phyloP scores from a whole-genome alignment of 2,888 invertebrate species.

The Chloroclysta siterata region DNA sequence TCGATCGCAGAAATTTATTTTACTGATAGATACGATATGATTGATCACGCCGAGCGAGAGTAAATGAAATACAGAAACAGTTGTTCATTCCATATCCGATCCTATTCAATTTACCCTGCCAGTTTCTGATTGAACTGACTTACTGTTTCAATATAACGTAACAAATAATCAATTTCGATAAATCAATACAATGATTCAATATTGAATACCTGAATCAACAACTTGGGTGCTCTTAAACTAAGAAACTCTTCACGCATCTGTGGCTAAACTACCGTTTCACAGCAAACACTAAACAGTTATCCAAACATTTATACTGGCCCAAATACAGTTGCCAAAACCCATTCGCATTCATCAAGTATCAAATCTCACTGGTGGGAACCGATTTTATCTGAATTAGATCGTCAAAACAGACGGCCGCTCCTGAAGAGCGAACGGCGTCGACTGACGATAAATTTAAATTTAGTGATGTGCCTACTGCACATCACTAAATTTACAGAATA shows the following conservation, averaged over 20 bases:
- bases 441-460: conserved; percentile 66
- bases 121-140: conserved; percentile 16
- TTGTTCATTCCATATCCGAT: conserved; percentile 20
- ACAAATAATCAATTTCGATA: conserved; percentile 22
- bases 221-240: conserved; percentile 19
- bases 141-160: conserved; percentile 19
- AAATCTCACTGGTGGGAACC: conserved; percentile 38
- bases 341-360: conserved; percentile 45
- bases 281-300: conserved; percentile 42
- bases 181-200: conserved; percentile 17
- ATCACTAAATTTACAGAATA: conserved; percentile 6
- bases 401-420: conserved; percentile 29
- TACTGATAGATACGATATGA: conserved; percentile 9
- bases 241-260: conserved; percentile 19
- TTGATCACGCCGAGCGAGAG: conserved; percentile 18
- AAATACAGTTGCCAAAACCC: conserved; percentile 46
- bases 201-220: conserved; percentile 28
- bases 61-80: conserved; percentile 9
- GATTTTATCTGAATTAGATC: conserved; percentile 29
- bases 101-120: conserved; percentile 24
- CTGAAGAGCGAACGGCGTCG: conserved; percentile 35
- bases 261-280: conserved; percentile 28
- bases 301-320: conserved; percentile 44
- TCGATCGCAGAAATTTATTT: conserved; percentile 4
- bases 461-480: conserved; percentile 60